Evolutionary conservation across 1,140 invertebrate species (phyloP).

Genomic region (Paracyclopina nana): DNA sequence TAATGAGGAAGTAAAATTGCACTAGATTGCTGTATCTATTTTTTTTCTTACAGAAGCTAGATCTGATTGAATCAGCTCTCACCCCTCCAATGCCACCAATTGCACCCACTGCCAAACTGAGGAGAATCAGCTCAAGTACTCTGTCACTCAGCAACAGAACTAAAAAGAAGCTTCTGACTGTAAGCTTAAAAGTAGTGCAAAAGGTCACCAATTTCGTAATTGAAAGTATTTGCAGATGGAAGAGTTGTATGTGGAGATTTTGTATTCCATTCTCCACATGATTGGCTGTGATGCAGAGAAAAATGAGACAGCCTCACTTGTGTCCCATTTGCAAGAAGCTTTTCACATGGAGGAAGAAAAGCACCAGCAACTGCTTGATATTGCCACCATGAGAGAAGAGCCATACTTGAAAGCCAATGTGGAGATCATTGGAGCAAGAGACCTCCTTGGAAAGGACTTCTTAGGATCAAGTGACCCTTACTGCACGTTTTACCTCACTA

Average conservation of each 20-base stretch:
- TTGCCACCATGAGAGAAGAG: conserved; percentile 53
- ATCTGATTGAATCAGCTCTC: not conserved
- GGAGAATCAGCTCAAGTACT: conserved; percentile 11
- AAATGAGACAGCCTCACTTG: conserved; percentile 41
- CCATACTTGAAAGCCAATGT: conserved; percentile 80
- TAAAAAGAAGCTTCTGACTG: conserved; percentile 6
- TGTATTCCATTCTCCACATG: conserved; percentile 82
- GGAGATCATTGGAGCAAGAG: conserved; percentile 76
- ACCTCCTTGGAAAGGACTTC: conserved; percentile 68
- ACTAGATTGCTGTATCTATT: too few species aligned
- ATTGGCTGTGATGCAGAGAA: conserved; percentile 56
- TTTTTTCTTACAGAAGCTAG: too few species aligned
- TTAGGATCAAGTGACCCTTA: conserved; percentile 77
- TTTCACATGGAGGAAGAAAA: conserved; percentile 58
- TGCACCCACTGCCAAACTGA: not conserved
- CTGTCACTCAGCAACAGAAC: conserved; percentile 2
- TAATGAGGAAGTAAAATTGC: too few species aligned
- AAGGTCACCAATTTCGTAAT: conserved; percentile 13
- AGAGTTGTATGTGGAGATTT: conserved; percentile 70
- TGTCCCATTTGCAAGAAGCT: conserved; percentile 64
- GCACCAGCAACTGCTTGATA: conserved; percentile 42
- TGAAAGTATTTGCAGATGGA: conserved; percentile 42
- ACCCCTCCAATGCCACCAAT: conserved; percentile 1
- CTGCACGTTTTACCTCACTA: conserved; percentile 35
- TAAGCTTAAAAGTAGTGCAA: not conserved